Conservation (phyloP, 2,113 vertebrate species). For the Murina feae region DNA sequence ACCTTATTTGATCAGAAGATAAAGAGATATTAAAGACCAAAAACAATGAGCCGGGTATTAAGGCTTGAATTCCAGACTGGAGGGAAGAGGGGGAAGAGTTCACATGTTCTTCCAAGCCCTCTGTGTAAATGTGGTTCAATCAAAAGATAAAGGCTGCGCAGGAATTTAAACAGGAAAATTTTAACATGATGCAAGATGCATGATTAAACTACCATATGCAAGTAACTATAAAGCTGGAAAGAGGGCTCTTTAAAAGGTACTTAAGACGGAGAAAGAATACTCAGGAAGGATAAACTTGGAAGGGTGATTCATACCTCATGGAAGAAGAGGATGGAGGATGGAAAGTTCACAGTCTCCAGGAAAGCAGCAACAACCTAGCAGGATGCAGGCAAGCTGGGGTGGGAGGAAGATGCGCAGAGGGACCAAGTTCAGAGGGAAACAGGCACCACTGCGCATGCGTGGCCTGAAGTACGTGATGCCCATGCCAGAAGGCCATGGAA, state of each 20-base stretch:
- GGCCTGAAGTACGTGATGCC: neutral
- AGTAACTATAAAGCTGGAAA: neutral
- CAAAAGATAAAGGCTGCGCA: neutral
- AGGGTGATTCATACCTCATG: neutral
- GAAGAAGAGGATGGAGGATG: neutral
- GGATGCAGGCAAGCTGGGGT: neutral
- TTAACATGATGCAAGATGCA: neutral
- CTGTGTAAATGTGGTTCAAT: neutral
- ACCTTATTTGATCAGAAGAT: neutral
- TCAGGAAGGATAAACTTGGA: neutral
- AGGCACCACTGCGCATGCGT: no score
- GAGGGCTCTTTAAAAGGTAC: neutral
- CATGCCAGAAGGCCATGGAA: neutral
- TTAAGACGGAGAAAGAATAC: neutral
- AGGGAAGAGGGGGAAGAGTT: neutral
- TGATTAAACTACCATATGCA: neutral
- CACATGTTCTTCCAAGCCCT: neutral
- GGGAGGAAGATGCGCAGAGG: neutral
- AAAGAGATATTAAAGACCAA: neutral
- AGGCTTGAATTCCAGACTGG: neutral
- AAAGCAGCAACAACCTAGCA: neutral
- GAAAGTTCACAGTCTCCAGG: neutral
- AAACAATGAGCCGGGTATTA: neutral
- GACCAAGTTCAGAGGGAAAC: neutral
- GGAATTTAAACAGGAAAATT: neutral